Conservation (phyloP, 2,113 vertebrate species). For the Willisornis vidua region DNA sequence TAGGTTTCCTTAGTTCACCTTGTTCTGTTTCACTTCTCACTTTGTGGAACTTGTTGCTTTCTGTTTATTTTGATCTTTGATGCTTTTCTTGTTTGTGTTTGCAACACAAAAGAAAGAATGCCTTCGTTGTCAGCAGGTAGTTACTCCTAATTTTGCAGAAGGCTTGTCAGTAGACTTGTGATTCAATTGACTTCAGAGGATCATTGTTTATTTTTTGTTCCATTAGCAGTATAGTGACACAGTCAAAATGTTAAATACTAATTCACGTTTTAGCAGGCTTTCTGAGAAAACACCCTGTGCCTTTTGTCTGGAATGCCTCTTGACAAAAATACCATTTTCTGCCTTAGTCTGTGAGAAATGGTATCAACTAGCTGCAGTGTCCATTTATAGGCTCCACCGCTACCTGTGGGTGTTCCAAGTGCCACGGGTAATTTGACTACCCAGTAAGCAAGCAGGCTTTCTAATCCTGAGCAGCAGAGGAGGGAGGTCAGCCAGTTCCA, state of each 20-base stretch:
- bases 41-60: constrained; percentile 10
- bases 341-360: background rate
- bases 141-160: background rate
- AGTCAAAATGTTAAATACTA: background rate
- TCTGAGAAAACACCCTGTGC: background rate
- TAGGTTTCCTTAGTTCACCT: background rate
- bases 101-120: background rate
- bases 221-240: background rate
- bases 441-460: constrained; percentile 8
- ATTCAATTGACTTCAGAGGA: background rate
- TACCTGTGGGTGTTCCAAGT: constrained; percentile 27
- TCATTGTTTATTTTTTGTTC: background rate
- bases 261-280: background rate
- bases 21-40: background rate
- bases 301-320: background rate
- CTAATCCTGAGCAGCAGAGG: background rate
- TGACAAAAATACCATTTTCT: background rate
- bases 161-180: background rate
- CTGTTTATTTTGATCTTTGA: background rate
- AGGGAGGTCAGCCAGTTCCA: constrained; percentile 19
- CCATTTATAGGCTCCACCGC: background rate
- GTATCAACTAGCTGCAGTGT: background rate
- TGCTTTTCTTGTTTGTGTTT: background rate
- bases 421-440: constrained; percentile 26
- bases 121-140: background rate